These are phyloP conservation scores for Glossosoma conforme DNA, from an alignment of 1,140 invertebrate species.

Conservation along the genomic window DNA sequence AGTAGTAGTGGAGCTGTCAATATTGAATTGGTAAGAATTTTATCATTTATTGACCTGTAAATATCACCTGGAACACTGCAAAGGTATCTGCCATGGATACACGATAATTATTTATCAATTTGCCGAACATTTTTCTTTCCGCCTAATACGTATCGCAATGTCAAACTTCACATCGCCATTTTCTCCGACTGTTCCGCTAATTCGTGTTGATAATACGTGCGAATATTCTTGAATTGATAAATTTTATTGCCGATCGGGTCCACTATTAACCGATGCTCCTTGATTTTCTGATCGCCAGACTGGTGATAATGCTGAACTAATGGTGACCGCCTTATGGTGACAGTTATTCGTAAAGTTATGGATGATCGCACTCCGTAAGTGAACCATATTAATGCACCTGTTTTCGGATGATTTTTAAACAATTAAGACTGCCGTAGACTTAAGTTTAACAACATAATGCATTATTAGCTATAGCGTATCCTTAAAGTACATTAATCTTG, in stretches of 20 bases:
- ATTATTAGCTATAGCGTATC: too few species aligned
- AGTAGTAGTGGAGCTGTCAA: slow-evolving; percentile 25
- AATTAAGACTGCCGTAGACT: too few species aligned
- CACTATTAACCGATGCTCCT: slow-evolving; percentile 11
- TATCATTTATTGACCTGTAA: neutral
- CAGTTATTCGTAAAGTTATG: slow-evolving; percentile 28
- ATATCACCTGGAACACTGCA: neutral
- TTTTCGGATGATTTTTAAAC: slow-evolving; percentile 1
- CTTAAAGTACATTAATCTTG: too few species aligned
- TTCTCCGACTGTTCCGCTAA: slow-evolving; percentile 13
- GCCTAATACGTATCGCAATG: neutral
- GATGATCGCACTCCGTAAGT: slow-evolving; percentile 33
- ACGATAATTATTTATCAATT: neutral
- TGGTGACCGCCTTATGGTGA: slow-evolving; percentile 28
- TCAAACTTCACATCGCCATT: slow-evolving; percentile 19
- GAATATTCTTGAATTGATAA: slow-evolving; percentile 15
- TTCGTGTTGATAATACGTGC: slow-evolving; percentile 8
- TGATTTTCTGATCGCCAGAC: slow-evolving; percentile 18
- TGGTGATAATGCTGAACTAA: slow-evolving; percentile 20
- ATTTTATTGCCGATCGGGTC: neutral
- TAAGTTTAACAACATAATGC: neutral
- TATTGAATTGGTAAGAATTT: slow-evolving; percentile 20
- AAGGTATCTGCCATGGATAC: neutral
- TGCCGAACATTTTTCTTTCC: neutral
- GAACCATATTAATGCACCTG: slow-evolving; percentile 14